Base-by-base conservation (phyloP, 2,113 vertebrate species). In the Syrrhaptes paradoxus region DNA sequence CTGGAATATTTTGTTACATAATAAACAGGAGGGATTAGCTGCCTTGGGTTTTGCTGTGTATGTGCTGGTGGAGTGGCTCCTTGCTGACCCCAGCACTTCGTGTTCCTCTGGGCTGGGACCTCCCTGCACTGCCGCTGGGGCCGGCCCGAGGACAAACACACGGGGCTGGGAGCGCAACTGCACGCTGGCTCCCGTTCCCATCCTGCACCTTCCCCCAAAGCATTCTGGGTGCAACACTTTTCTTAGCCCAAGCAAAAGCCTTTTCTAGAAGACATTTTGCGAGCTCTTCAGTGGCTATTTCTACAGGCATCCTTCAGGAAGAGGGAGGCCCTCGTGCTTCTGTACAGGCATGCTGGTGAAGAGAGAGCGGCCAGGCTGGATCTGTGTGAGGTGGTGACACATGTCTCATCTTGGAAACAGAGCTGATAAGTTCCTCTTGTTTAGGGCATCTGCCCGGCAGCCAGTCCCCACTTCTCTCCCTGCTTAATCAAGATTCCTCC, bases 1-100 rank as follows among this genome's bases (percentile, higher is more conserved):
- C 91, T 94, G 90, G 92, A 91, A 63, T 6, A 20, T 96, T 97
- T 97, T 97, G 96, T 96, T 96, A 89, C 93, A 92, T 94, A 94
- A 96, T 97, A 95, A 95, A 94, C 74, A 79, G 57, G 68, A 75
- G 82, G 85, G 78, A 85, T 96, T 93, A 93, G 58, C 89, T 1
- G 0, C 58, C 76, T 59, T 0, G 5, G 48, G 75, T 29, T 61
- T 66, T 81, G 63, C 87, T 66, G 8, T 0, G 0, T 88, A 63
- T 87, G 72, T 76, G 76, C 74, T 45, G 65, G 54, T 0, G 0
- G 29, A 51, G 29, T 0, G 2, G 59, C 58, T 94, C 82, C 85
- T 93, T 1, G 49, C 85, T 90, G 59, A 71, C 94, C 21, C 0
- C 1, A 0, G 76, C 55, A 7, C 75, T 93, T 3, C 38, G 59